phyloP scores from a whole-genome alignment of 2,888 invertebrate species.

The Empis stercorea region DNA sequence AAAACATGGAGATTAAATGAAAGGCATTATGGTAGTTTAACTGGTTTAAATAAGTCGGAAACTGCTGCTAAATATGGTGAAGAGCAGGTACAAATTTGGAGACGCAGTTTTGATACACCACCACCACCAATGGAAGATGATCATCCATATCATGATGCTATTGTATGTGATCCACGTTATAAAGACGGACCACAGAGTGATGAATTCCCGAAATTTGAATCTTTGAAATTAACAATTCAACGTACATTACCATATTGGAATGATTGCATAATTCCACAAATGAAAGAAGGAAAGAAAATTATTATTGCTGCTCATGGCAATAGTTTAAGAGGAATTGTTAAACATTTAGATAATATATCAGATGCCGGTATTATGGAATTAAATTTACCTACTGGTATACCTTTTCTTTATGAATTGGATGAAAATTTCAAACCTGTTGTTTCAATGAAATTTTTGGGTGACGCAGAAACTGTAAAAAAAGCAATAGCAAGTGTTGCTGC shows the following conservation, averaged over 20 bases:
- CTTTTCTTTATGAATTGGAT: conserved; percentile 67
- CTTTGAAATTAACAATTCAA: conserved; percentile 69
- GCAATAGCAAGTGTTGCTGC: conserved; percentile 72
- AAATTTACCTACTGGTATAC: conserved; percentile 70
- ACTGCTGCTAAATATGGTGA: conserved; percentile 81
- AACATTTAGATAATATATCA: conserved; percentile 71
- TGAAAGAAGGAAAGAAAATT: conserved; percentile 68
- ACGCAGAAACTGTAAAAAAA: conserved; percentile 65
- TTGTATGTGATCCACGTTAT: conserved; percentile 67
- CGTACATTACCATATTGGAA: conserved; percentile 85
- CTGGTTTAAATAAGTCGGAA: conserved; percentile 79
- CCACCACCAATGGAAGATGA: conserved; percentile 73
- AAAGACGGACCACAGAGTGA: conserved; percentile 57
- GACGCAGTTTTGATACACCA: conserved; percentile 72
- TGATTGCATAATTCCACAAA: conserved; percentile 57
- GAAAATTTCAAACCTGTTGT: conserved; percentile 61
- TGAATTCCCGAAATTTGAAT: conserved; percentile 76
- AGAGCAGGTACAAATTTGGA: conserved; percentile 73
- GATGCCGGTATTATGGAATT: conserved; percentile 66
- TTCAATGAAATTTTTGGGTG: conserved; percentile 68
- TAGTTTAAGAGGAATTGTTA: conserved; percentile 76
- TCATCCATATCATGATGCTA: conserved; percentile 63
- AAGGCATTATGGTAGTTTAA: conserved; percentile 77
- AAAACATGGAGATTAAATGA: conserved; percentile 81
- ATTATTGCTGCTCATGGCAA: conserved; percentile 83